A percentile compares a stretch with the other conserved stretches of the same genome.
Conservation (phyloP, 2,888 invertebrate species). For the Synergus umbraculus region DNA sequence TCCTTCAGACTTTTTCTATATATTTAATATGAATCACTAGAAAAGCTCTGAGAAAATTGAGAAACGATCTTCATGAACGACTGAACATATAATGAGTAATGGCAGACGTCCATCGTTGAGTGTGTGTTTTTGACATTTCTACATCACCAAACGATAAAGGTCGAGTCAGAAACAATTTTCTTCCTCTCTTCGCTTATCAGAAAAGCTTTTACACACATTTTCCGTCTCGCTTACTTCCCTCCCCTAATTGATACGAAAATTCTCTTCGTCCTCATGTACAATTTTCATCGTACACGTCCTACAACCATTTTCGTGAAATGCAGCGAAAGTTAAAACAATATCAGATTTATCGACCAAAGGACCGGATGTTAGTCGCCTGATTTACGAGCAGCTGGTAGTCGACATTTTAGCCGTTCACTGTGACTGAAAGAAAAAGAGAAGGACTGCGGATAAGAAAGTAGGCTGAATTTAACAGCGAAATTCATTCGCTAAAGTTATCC, state of each 20-base stretch:
- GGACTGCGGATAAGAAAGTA: background rate
- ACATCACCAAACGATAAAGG: conserved; percentile 35
- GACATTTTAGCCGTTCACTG: conserved; percentile 50
- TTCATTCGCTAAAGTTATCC: background rate
- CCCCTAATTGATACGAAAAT: background rate
- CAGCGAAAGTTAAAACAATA: conserved; percentile 76
- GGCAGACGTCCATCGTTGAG: conserved; percentile 49
- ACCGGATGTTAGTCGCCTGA: conserved; percentile 58
- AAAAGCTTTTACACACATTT: conserved; percentile 8
- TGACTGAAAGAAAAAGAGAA: conserved; percentile 16
- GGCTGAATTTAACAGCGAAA: background rate
- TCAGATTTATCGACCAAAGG: conserved; percentile 73
- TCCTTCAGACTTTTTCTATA: background rate
- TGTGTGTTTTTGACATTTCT: conserved; percentile 47
- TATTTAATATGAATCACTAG: background rate
- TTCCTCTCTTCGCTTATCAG: background rate
- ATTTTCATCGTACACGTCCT: background rate
- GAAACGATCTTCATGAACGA: background rate
- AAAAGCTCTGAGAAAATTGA: background rate
- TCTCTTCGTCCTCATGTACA: background rate
- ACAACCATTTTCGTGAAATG: conserved; percentile 63
- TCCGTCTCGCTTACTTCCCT: background rate
- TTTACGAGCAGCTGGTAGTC: conserved; percentile 55
- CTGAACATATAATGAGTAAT: conserved; percentile 49
- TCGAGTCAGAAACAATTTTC: conserved; percentile 26